These are phyloP conservation scores for Volucella zonaria DNA, from an alignment of 2,888 invertebrate species.

Conservation along the genomic window DNA sequence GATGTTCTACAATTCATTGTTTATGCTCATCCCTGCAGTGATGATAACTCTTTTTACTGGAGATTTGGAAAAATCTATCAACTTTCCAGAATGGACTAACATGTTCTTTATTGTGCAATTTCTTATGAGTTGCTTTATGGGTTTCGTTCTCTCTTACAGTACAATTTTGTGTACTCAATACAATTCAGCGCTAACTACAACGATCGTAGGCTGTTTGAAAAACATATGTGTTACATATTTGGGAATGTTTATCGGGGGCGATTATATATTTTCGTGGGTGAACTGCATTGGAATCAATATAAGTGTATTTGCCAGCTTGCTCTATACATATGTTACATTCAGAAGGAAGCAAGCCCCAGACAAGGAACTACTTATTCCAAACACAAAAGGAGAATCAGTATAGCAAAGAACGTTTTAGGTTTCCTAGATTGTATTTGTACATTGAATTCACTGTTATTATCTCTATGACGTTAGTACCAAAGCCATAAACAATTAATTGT, in stretches of 20 bases:
- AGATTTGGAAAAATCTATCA: slow-evolving; percentile 87
- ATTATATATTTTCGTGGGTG: slow-evolving; percentile 96
- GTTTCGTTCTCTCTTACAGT: slow-evolving; percentile 96
- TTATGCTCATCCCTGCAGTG: slow-evolving; percentile 91
- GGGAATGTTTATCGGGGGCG: slow-evolving; percentile 99
- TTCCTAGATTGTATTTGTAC: slow-evolving; percentile 45
- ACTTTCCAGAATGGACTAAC: slow-evolving; percentile 90
- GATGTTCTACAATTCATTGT: slow-evolving; percentile 95
- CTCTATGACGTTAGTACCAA: slow-evolving; percentile 65
- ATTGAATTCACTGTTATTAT: slow-evolving; percentile 60
- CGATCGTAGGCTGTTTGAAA: slow-evolving; percentile 98
- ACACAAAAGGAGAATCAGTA: slow-evolving; percentile 75
- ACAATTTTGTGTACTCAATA: slow-evolving; percentile 97
- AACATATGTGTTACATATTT: slow-evolving; percentile 98
- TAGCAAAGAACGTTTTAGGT: slow-evolving; percentile 57
- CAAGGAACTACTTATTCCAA: slow-evolving; percentile 79
- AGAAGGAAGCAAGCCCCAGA: slow-evolving; percentile 81
- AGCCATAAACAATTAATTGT: slow-evolving; percentile 67
- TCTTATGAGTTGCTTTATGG: slow-evolving; percentile 95
- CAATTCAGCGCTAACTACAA: slow-evolving; percentile 99
- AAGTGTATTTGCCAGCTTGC: slow-evolving; percentile 92
- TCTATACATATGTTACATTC: slow-evolving; percentile 94
- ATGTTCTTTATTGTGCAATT: slow-evolving; percentile 91
- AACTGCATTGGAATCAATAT: slow-evolving; percentile 98
- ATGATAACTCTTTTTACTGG: slow-evolving; percentile 89